phyloP scores from a whole-genome alignment of 2,888 invertebrate genomes.

The Galerucella calmariensis region DNA sequence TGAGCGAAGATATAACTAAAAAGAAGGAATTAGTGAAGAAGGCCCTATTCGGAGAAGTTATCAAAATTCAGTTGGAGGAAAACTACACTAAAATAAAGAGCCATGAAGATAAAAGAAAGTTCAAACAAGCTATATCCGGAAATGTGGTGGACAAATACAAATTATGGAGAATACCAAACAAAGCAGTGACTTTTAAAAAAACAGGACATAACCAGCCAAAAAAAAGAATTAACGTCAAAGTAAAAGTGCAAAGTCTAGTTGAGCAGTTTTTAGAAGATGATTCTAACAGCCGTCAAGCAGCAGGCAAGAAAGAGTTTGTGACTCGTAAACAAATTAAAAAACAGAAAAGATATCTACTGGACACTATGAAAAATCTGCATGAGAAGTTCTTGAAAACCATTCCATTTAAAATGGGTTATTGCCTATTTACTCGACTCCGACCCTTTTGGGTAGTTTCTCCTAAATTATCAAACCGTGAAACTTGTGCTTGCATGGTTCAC shows the following conservation, averaged over 20 bases:
- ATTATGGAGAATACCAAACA: constrained; percentile 15
- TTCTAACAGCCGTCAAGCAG: neutral
- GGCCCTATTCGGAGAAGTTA: neutral
- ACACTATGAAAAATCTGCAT: neutral
- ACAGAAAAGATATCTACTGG: constrained; percentile 2
- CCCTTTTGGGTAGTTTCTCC: constrained; percentile 48
- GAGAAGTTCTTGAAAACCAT: neutral
- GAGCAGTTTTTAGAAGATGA: neutral
- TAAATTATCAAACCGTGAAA: constrained; percentile 45
- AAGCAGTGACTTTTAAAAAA: neutral
- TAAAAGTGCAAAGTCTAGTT: neutral
- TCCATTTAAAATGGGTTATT: constrained; percentile 22
- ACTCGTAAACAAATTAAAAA: neutral
- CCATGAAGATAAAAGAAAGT: constrained; percentile 4
- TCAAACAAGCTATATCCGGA: constrained; percentile 10
- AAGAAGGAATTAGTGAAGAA: too few species aligned
- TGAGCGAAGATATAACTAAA: too few species aligned
- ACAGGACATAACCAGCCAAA: too few species aligned
- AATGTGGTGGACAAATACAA: constrained; percentile 9
- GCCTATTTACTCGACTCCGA: constrained; percentile 44
- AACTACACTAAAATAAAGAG: neutral
- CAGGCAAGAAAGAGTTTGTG: neutral
- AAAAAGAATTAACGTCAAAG: too few species aligned
- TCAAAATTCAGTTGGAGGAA: constrained; percentile 9
- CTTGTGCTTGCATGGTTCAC: constrained; percentile 37